Percentiles rank a stretch among this genome's conserved stretches.
These are phyloP conservation scores for Nannospalax galili DNA, from an alignment of 2,113 vertebrate species.

Conservation along the genomic window DNA sequence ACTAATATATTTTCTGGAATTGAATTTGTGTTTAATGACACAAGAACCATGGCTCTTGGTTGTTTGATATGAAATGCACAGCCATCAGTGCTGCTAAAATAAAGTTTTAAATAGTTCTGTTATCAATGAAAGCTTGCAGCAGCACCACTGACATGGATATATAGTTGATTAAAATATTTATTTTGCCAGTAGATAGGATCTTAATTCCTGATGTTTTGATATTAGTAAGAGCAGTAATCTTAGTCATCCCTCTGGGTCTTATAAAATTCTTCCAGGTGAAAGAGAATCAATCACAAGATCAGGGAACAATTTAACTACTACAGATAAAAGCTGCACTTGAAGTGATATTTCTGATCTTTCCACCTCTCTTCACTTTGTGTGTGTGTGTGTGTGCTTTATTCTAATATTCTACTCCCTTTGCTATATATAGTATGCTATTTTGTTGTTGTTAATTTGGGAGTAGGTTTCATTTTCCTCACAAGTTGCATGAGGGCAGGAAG, in stretches of 20 bases:
- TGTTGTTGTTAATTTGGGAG: neutral
- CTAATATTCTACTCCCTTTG: neutral
- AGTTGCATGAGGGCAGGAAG: neutral
- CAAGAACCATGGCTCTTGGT: neutral
- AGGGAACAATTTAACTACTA: constrained; percentile 12
- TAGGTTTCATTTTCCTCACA: neutral
- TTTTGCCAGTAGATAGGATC: constrained; percentile 57
- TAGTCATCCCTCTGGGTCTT: constrained; percentile 34
- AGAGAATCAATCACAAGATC: constrained; percentile 61
- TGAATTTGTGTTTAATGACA: constrained; percentile 59
- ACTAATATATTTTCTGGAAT: constrained; percentile 8
- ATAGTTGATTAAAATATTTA: constrained; percentile 67
- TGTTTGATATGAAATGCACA: constrained; percentile 60
- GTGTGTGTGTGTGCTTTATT: neutral
- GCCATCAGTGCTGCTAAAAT: constrained; percentile 55
- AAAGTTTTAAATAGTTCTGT: constrained; percentile 63
- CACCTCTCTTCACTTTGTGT: neutral
- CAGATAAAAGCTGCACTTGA: neutral
- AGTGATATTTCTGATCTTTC: constrained; percentile 10
- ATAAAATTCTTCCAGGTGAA: constrained; percentile 60
- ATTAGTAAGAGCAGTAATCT: constrained; percentile 57
- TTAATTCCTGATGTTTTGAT: constrained; percentile 69
- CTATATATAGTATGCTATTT: neutral
- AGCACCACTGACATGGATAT: constrained; percentile 16
- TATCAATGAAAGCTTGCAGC: constrained; percentile 55